These are phyloP conservation scores for Poicephalus meyeri DNA, from an alignment of 2,113 vertebrate genomes.

Conservation along the genomic window DNA sequence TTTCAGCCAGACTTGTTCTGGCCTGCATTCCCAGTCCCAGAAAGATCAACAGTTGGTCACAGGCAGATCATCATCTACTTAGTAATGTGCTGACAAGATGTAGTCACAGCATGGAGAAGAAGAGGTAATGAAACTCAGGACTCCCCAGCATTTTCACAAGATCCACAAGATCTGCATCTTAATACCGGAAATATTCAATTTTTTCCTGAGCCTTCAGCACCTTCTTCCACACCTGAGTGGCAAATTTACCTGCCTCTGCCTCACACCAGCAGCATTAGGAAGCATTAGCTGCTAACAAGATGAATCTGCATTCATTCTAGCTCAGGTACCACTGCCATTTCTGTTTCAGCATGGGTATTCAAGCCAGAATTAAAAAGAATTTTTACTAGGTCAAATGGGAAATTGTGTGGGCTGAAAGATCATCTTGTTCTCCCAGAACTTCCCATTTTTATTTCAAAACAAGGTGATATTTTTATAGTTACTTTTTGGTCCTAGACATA, in stretches of 20 bases:
- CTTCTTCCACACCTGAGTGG: not conserved
- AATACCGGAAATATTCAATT: not conserved
- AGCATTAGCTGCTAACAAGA: not conserved
- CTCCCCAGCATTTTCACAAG: not conserved
- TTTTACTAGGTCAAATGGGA: not conserved
- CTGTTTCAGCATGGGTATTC: not conserved
- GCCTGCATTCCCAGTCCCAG: not conserved
- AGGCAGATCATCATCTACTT: not conserved
- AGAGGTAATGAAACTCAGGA: not conserved
- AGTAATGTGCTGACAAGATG: not conserved
- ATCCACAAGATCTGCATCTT: not conserved
- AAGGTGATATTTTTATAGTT: not conserved
- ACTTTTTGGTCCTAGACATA: not conserved
- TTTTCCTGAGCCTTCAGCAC: not conserved
- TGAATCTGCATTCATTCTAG: not conserved
- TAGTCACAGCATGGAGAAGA: not conserved
- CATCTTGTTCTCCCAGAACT: not conserved
- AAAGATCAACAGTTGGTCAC: not conserved
- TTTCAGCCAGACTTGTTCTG: not conserved
- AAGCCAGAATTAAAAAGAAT: not conserved
- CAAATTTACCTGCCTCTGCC: not conserved
- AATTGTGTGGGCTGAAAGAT: not conserved
- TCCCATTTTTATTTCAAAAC: not conserved
- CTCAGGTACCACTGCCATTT: not conserved
- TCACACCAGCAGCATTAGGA: accelerated